Percentiles rank a stretch among this genome's conserved stretches.
phyloP scores from a whole-genome alignment of 1,140 invertebrate genomes.

The Ceratoteleas bidentatus region DNA sequence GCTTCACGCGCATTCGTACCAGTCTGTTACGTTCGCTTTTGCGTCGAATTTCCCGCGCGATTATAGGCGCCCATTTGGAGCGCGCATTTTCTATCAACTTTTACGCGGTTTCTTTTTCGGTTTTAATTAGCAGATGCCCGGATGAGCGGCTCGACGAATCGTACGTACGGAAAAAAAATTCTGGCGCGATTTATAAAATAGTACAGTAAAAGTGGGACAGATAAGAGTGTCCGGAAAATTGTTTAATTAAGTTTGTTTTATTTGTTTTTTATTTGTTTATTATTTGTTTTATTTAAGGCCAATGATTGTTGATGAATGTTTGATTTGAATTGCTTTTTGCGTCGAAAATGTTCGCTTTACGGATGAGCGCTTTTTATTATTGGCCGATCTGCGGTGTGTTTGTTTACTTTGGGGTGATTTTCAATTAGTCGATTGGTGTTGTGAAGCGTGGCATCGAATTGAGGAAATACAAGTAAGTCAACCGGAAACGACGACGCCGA shows the following conservation, averaged over 20 bases:
- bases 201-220: too few relatives aligned
- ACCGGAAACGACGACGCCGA: slow-evolving; percentile 36
- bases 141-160: background rate
- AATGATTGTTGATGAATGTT: too few relatives aligned
- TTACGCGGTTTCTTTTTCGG: background rate
- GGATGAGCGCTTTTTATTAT: background rate
- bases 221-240: too few relatives aligned
- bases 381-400: background rate
- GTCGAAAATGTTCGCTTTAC: background rate
- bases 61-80: slow-evolving; percentile 12
- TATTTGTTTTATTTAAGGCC: too few relatives aligned
- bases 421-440: slow-evolving; percentile 32
- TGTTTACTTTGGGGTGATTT: slow-evolving; percentile 12
- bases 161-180: background rate
- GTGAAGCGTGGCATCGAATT: slow-evolving; percentile 23
- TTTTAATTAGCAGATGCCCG: background rate
- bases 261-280: too few relatives aligned
- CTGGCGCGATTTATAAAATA: background rate
- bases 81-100: slow-evolving; percentile 20
- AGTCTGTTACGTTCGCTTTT: slow-evolving; percentile 23
- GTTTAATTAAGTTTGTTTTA: background rate
- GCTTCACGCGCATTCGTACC: slow-evolving; percentile 32
- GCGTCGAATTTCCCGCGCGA: slow-evolving; percentile 9
- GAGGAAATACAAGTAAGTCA: slow-evolving; percentile 23
- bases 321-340: background rate